These are phyloP conservation scores for Drosophila truncata DNA, from an alignment of 1,140 invertebrate species.

Conservation along the genomic window DNA sequence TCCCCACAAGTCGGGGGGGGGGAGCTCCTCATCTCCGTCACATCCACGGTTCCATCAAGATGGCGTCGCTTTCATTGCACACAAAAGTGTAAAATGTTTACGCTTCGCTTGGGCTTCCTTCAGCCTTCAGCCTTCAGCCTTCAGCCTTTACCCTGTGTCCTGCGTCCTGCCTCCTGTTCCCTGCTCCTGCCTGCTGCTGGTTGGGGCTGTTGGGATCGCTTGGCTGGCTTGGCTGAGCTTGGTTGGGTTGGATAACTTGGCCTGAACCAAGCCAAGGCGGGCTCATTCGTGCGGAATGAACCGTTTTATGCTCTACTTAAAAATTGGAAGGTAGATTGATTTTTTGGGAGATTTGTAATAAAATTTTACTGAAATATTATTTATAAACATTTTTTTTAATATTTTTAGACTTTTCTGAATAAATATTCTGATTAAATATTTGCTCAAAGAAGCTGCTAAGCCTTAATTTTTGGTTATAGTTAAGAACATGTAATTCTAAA, in stretches of 20 bases:
- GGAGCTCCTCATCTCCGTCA: not conserved
- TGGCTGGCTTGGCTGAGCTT: conserved; percentile 22
- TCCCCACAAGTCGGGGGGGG: not conserved
- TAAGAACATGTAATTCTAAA: too few relatives aligned
- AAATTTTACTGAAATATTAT: not conserved
- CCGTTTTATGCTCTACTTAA: conserved; percentile 65
- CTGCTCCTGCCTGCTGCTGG: conserved; percentile 9
- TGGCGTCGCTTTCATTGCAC: conserved; percentile 77
- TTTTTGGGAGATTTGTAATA: not conserved
- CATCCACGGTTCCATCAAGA: conserved; percentile 48
- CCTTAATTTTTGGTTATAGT: too few relatives aligned
- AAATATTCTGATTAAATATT: too few relatives aligned
- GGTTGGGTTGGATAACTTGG: conserved; percentile 13
- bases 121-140: conserved; percentile 22
- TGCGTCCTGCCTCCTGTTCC: not conserved
- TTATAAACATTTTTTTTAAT: too few relatives aligned
- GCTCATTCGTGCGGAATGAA: conserved; percentile 74
- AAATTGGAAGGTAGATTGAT: not conserved
- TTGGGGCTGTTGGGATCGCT: conserved; percentile 19
- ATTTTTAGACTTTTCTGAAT: too few relatives aligned
- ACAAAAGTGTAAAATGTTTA: conserved; percentile 82
- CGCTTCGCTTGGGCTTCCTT: conserved; percentile 73
- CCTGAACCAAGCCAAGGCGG: conserved; percentile 21
- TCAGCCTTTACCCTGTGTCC: not conserved
- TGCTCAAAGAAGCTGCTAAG: too few relatives aligned